These are phyloP conservation scores for Neocrepidodera transversa DNA, from an alignment of 2,888 invertebrate genomes.

Conservation along the genomic window DNA sequence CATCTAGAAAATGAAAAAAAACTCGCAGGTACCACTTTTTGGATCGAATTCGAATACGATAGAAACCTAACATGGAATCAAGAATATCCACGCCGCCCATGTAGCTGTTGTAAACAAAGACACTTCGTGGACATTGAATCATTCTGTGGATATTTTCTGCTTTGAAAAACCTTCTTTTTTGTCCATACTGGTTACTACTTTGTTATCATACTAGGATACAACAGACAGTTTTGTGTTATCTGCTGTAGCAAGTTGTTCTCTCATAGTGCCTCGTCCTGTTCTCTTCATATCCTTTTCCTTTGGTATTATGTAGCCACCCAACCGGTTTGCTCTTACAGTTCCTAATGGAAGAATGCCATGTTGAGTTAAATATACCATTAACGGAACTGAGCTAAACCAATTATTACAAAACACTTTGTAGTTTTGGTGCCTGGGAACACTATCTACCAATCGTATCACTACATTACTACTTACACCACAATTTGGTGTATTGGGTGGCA, in stretches of 20 bases:
- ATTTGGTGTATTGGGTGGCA: constrained; percentile 23
- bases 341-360: constrained; percentile 38
- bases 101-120: no score
- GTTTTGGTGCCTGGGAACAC: constrained; percentile 15
- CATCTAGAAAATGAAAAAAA: constrained; percentile 18
- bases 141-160: no score
- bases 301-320: constrained; percentile 13
- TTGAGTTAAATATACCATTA: constrained; percentile 37
- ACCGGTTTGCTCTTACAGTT: constrained; percentile 34
- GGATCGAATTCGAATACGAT: not conserved
- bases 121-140: no score
- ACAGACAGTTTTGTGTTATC: no score
- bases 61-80: constrained; percentile 16
- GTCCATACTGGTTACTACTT: constrained; percentile 47
- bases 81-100: constrained; percentile 16
- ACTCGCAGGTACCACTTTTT: constrained; percentile 1
- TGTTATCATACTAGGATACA: no score
- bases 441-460: constrained; percentile 9
- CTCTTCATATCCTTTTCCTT: constrained; percentile 11
- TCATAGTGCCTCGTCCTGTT: no score
- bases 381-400: no score
- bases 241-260: no score
- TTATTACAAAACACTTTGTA: no score
- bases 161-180: constrained; percentile 13
- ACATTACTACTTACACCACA: no score